A percentile compares a stretch with the other conserved stretches of the same genome.
Evolutionary conservation across 2,113 vertebrate species (phyloP).

Genomic region (Epinephelus moara): DNA sequence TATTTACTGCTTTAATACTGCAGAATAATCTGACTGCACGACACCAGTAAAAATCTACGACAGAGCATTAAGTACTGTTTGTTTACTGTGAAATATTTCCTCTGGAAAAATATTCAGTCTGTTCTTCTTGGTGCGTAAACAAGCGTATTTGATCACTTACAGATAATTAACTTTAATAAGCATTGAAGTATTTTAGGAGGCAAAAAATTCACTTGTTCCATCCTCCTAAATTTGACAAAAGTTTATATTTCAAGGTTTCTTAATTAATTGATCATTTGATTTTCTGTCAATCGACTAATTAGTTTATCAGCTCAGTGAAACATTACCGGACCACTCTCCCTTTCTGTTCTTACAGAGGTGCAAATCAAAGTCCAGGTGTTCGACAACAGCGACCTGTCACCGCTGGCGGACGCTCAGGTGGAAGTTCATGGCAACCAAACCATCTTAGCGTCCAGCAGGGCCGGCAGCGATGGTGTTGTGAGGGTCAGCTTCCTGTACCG

Average conservation of each 20-base stretch:
- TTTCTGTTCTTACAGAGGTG: conserved; percentile 85
- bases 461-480: conserved; percentile 86
- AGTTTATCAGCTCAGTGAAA: no score
- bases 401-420: conserved; percentile 88
- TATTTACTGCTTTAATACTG: conserved; percentile 22
- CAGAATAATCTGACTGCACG: not conserved
- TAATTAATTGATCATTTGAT: not conserved
- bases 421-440: conserved; percentile 92
- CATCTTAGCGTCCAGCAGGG: conserved; percentile 85
- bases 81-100: not conserved
- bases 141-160: not conserved
- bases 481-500: conserved; percentile 90
- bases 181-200: not conserved
- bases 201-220: not conserved
- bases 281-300: no score
- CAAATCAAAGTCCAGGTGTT: conserved; percentile 96
- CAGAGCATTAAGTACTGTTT: not conserved
- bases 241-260: not conserved
- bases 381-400: conserved; percentile 92
- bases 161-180: not conserved
- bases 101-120: not conserved
- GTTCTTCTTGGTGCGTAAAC: not conserved
- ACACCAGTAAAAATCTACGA: not conserved
- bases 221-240: not conserved
- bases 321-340: not conserved